phyloP scores from a whole-genome alignment of 2,888 invertebrate genomes.

The Habroteleia sp. region DNA sequence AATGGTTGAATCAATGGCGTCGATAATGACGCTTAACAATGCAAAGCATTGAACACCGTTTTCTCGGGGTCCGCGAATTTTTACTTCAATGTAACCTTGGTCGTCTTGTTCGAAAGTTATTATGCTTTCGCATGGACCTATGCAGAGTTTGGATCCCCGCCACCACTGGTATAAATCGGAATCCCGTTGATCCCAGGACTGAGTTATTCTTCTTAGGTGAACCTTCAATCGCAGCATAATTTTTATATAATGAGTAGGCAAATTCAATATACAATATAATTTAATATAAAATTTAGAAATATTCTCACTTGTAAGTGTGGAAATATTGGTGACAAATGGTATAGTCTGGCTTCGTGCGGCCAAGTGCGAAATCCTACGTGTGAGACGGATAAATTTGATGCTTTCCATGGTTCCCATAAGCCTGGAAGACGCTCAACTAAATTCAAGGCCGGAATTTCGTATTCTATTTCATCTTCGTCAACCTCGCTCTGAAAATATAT shows the following conservation, averaged over 20 bases:
- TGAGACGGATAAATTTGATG: constrained; percentile 81
- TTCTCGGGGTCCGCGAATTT: constrained; percentile 85
- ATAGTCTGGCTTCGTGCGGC: constrained; percentile 83
- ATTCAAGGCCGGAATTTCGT: constrained; percentile 88
- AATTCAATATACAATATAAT: too few species aligned
- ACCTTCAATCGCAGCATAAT: too few species aligned
- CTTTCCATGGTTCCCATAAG: constrained; percentile 85
- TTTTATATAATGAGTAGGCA: too few species aligned
- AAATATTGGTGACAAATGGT: constrained; percentile 86
- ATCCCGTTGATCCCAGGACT: constrained; percentile 82
- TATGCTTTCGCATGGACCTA: constrained; percentile 86
- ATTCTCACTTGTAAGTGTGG: constrained; percentile 84
- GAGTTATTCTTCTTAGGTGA: constrained; percentile 83
- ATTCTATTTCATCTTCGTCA: constrained; percentile 86
- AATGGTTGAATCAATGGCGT: constrained; percentile 84
- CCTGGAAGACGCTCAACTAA: constrained; percentile 85
- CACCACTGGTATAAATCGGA: constrained; percentile 88
- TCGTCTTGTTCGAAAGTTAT: constrained; percentile 84
- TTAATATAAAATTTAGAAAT: background rate
- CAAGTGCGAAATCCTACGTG: constrained; percentile 86
- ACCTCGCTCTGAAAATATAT: constrained; percentile 83
- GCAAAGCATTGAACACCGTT: constrained; percentile 84
- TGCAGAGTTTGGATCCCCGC: constrained; percentile 87
- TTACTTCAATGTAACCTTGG: constrained; percentile 84
- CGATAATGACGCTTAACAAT: constrained; percentile 86